These are phyloP conservation scores for Petrocephalus schoutedeni DNA, from an alignment of 2,797 vertebrate species.

Conservation along the genomic window DNA sequence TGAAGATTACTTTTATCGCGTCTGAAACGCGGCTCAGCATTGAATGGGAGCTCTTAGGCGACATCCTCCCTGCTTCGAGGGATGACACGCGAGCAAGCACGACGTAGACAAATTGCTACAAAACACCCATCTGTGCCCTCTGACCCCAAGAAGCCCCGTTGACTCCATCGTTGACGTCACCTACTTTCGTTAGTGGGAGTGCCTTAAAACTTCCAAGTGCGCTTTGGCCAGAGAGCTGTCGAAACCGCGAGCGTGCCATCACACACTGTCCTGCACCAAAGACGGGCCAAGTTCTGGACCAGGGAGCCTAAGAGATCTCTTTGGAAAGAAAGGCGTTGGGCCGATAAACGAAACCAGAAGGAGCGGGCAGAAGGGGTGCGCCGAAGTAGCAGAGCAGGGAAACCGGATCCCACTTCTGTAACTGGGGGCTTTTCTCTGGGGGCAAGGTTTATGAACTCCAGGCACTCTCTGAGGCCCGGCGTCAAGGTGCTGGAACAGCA, in stretches of 20 bases:
- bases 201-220: slow-evolving; percentile 17
- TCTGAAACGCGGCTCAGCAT: not conserved
- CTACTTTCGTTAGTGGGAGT: slow-evolving; percentile 6
- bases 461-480: slow-evolving; percentile 30
- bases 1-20: not conserved
- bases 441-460: slow-evolving; percentile 28
- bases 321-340: not conserved
- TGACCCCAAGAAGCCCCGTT: slow-evolving; percentile 16
- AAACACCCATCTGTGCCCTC: slow-evolving; percentile 36
- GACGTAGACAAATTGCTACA: slow-evolving; percentile 35
- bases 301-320: not conserved
- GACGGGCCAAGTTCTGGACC: slow-evolving; percentile 9
- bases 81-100: not conserved
- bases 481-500: slow-evolving; percentile 34
- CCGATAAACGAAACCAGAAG: slow-evolving; percentile 7
- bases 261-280: not conserved
- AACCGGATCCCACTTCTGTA: slow-evolving; percentile 32
- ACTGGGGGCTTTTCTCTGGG: slow-evolving; percentile 18
- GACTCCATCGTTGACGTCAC: slow-evolving; percentile 33
- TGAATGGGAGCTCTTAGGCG: not conserved
- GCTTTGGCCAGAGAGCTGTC: not conserved
- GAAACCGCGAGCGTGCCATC: not conserved
- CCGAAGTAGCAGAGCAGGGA: not conserved
- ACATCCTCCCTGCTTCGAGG: not conserved
- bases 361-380: not conserved